Conservation (phyloP, 2,888 invertebrate species). For the Caenorhabditis sinica region DNA sequence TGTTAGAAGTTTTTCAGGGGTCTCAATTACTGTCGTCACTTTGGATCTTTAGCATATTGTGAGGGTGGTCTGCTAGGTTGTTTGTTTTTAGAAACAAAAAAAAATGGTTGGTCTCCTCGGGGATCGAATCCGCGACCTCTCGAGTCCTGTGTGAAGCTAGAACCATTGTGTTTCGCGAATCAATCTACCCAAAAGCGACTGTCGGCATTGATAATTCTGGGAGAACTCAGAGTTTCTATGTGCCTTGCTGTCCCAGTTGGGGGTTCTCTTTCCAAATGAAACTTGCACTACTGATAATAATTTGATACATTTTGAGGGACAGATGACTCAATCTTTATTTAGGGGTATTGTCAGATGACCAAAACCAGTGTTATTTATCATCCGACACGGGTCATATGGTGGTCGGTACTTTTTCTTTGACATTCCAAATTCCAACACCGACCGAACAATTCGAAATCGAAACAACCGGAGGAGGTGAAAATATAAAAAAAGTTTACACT, state of each 20-base stretch:
- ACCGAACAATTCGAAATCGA: slow-evolving; percentile 16
- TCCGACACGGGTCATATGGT: slow-evolving; percentile 54
- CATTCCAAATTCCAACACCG: slow-evolving; percentile 35
- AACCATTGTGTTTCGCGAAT: too few relatives aligned
- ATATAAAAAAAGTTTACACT: slow-evolving; percentile 35
- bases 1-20: not conserved
- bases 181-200: too few relatives aligned
- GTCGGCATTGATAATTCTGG: too few relatives aligned
- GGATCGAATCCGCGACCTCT: too few relatives aligned
- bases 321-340: not conserved
- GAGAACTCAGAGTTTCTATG: too few relatives aligned
- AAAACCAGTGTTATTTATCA: slow-evolving; percentile 47
- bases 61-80: too few relatives aligned
- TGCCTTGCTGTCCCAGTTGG: slow-evolving; percentile 12
- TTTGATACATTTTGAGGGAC: not conserved
- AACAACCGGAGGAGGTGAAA: too few relatives aligned
- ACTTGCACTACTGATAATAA: not conserved
- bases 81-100: too few relatives aligned
- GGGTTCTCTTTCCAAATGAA: not conserved
- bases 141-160: too few relatives aligned
- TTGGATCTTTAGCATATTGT: not conserved
- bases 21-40: slow-evolving; percentile 39
- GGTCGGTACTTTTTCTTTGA: slow-evolving; percentile 44
- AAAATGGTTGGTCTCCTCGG: too few relatives aligned
- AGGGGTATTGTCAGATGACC: slow-evolving; percentile 21